phyloP scores from a whole-genome alignment of 1,140 invertebrate species.

The Zaprionus africanus region DNA sequence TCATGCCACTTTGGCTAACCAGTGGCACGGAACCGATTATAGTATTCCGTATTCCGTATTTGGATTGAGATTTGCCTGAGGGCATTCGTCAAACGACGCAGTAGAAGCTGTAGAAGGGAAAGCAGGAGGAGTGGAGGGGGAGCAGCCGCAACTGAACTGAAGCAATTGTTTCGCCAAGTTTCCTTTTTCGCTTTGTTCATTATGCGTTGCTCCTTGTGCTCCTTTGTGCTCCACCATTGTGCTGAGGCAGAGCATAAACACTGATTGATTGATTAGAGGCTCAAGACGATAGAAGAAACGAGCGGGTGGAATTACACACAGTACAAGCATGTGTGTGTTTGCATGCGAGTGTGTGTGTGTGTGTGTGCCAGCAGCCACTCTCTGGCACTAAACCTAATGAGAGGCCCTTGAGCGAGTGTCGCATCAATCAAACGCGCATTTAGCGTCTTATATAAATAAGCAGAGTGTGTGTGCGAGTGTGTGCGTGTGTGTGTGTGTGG shows the following conservation, averaged over 20 bases:
- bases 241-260: conserved; percentile 65
- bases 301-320: neutral
- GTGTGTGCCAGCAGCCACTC: conserved; percentile 2
- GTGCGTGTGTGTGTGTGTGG: conserved; percentile 24
- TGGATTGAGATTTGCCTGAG: conserved; percentile 71
- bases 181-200: conserved; percentile 63
- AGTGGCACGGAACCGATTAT: conserved; percentile 81
- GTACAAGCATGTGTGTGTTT: conserved; percentile 11
- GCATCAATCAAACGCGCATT: conserved; percentile 82
- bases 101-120: conserved; percentile 26
- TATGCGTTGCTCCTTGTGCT: conserved; percentile 39
- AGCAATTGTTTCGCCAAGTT: conserved; percentile 81
- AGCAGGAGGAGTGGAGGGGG: neutral
- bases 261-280: conserved; percentile 83
- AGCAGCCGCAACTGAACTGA: conserved; percentile 28
- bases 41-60: conserved; percentile 77
- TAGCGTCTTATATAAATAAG: conserved; percentile 68
- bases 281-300: conserved; percentile 28
- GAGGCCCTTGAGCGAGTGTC: conserved; percentile 79
- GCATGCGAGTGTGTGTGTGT: conserved; percentile 10
- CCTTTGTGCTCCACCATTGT: conserved; percentile 42
- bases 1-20: conserved; percentile 58
- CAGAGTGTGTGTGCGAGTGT: conserved; percentile 16
- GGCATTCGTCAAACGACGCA: conserved; percentile 78
- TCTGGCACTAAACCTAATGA: conserved; percentile 77